phyloP scores from a whole-genome alignment of 2,888 invertebrate genomes.

The Cerastoderma edule region DNA sequence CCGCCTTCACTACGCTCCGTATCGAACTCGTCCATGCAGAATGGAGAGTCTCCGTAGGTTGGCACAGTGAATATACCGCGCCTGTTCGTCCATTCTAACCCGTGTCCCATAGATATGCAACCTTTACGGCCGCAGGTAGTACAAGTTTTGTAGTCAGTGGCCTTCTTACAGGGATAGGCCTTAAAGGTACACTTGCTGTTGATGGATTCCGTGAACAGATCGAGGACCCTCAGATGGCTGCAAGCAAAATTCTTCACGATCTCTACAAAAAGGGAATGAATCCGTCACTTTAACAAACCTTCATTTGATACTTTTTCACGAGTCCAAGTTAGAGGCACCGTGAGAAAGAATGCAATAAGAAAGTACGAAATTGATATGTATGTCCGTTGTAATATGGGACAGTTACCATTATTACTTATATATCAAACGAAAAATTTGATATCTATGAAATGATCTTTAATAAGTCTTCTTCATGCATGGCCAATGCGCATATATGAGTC shows the following conservation, averaged over 20 bases:
- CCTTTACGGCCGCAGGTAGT: conserved; percentile 42
- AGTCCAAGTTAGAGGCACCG: too few species aligned
- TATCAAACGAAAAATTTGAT: too few species aligned
- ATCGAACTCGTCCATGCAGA: conserved; percentile 30
- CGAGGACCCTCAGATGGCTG: conserved; percentile 93
- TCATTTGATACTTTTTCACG: background rate
- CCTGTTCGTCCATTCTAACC: conserved; percentile 22
- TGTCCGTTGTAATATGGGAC: too few species aligned
- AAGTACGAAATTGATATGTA: too few species aligned
- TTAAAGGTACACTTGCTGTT: conserved; percentile 89
- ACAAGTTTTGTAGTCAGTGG: conserved; percentile 23
- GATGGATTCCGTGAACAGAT: conserved; percentile 93
- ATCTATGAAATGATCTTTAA: too few species aligned
- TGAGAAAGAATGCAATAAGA: too few species aligned
- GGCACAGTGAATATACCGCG: conserved; percentile 31
- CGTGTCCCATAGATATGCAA: conserved; percentile 62
- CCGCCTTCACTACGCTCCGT: background rate
- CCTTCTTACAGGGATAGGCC: conserved; percentile 88
- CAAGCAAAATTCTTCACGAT: conserved; percentile 87
- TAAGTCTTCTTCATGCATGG: too few species aligned
- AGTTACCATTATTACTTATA: too few species aligned
- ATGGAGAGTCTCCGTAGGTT: conserved; percentile 35
- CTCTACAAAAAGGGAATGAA: conserved; percentile 47
- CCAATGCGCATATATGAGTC: too few species aligned
- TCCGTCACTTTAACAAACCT: background rate